Evolutionary conservation across 1,140 invertebrate genomes (phyloP), one percentile per base, ranked within the genome.

Genomic region (Hycleus phaleratus): DNA sequence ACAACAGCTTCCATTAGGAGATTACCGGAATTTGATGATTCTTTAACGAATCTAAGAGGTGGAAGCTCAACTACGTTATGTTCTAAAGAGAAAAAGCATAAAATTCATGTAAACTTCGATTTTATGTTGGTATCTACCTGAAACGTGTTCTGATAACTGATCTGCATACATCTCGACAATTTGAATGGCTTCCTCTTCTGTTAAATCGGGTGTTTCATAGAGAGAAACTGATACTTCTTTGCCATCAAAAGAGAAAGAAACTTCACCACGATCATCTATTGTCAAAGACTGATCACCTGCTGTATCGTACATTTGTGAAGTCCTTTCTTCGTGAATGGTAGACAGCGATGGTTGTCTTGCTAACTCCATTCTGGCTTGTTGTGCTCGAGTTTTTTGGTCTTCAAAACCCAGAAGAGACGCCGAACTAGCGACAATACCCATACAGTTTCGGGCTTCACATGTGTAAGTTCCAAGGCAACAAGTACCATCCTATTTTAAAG

Each of bases 101-200:
- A 32, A 7, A 3, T 7, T 32, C 4, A 32, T 32, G 32, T 4
- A 7, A 32, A 7, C 18, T 18, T 32, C 7, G 2, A 7, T 5
- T 32, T 32, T 32, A 32, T 5, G 1, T 32, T 7, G 32, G 4
- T 32, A 4, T 32, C 68, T 72, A 84, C 82, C 82, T 59, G 90
- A 88, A 3, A 93, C 82, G 71, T 92, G 87, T 75, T 93, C 91
- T 0, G 90, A 93, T 46, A 93, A 78, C 73, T 95, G 89, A 71
- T 95, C 90, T 0, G 91, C 91, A 74, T 93, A 95, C 88, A 93
- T 93, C 78, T 95, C 91, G 0, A 93, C 86, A 66, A 95, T 91
- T 74, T 93, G 87, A 9, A 93, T 75, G 0, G 91, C 91, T 77
- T 95, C 90, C 72, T 93, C 89, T 76, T 93, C 90, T 0, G 91